These are phyloP conservation scores for Perithous albicinctus DNA, from an alignment of 2,888 invertebrate species.

Conservation along the genomic window DNA sequence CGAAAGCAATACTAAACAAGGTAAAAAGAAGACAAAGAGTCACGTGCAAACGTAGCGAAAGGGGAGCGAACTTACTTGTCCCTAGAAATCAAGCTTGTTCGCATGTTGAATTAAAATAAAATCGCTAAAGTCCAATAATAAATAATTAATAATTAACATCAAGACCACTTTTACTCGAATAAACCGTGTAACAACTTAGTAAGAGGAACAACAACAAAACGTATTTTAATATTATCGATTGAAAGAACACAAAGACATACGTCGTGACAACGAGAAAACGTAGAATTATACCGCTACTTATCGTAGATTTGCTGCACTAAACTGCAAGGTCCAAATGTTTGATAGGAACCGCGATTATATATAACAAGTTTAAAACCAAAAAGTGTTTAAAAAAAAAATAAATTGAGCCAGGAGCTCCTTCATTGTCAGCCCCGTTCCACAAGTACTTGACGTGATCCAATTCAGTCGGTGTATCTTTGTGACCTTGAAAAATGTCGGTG, in stretches of 20 bases:
- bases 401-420: slow-evolving; percentile 6
- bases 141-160: slow-evolving; percentile 53
- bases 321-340: slow-evolving; percentile 40
- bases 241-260: slow-evolving; percentile 51
- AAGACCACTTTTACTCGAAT: slow-evolving; percentile 59
- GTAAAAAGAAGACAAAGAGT: slow-evolving; percentile 70
- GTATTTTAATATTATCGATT: slow-evolving; percentile 68
- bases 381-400: slow-evolving; percentile 24
- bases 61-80: slow-evolving; percentile 11
- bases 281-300: slow-evolving; percentile 40
- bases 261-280: slow-evolving; percentile 68
- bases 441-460: slow-evolving; percentile 42
- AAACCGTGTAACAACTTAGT: slow-evolving; percentile 57
- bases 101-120: neutral
- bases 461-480: slow-evolving; percentile 49
- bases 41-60: slow-evolving; percentile 19
- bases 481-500: slow-evolving; percentile 50
- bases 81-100: slow-evolving; percentile 33
- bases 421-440: slow-evolving; percentile 33
- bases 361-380: slow-evolving; percentile 51
- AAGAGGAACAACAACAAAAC: slow-evolving; percentile 49
- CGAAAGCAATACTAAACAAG: slow-evolving; percentile 85
- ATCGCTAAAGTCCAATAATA: slow-evolving; percentile 64
- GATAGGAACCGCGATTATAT: slow-evolving; percentile 55
- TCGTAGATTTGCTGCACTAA: slow-evolving; percentile 45